Base-by-base conservation (phyloP, 2,888 invertebrate species). In the Alloplasta piceator region DNA sequence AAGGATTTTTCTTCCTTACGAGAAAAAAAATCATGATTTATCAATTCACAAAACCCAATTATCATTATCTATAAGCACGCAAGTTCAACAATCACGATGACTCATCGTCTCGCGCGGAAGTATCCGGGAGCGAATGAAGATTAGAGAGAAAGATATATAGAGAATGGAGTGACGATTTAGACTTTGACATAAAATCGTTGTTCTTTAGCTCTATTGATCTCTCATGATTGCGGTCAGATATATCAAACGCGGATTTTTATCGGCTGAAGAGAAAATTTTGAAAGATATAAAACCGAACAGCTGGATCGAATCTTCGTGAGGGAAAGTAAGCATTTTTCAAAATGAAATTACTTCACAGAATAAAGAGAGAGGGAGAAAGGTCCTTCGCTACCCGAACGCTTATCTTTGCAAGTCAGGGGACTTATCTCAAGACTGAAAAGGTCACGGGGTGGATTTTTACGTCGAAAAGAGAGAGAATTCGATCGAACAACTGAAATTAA, bases 81-180 rank as follows among this genome's bases (percentile, higher is more conserved):
- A 77, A 72, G 75, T 75, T 78, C 58, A 78, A 73, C 56, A 70
- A 72, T 79, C 68, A 66, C 16, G 63, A 16, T 82, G 83, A 84
- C 26, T 83, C 83, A 84, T 78, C 46, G 73, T 78, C 76, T 73
- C 68, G 48, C 56, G 55, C 48, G 61, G 52, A 70, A 71, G 71
- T 56, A 58, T 60, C 56, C 48, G 56, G 16, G n/a, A 48, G 52
- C 16, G n/a, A 39, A 64, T 39, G 38, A n/a, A 14, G 43, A 61
- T 26, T 36, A 9, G 61, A 63, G 26, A 73, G 9, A 52, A 50
- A 39, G 41, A 9, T 6, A 26, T 38, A 58, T 26, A 43, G 26
- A 39, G 14, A n/a, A 26, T 6, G 7, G 46, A 4, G n/a, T 41
- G 66, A 43, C 43, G 50, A 43, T 14, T 12, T 26, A 26, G 56